phyloP scores from a whole-genome alignment of 2,888 invertebrate species.

The Minunthozetes semirufus region DNA sequence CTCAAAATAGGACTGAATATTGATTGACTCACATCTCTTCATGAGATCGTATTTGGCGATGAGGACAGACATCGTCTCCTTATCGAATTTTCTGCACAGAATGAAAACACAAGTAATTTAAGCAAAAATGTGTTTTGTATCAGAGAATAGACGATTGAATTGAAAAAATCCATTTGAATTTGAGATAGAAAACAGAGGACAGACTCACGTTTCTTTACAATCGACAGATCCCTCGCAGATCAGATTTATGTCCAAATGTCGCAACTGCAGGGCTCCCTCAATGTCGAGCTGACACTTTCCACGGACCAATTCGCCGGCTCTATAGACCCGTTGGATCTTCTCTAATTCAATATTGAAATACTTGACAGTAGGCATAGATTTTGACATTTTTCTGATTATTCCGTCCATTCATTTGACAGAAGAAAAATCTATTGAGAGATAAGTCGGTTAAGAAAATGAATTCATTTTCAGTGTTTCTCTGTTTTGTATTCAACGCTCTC shows the following conservation, averaged over 20 bases:
- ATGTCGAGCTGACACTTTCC: neutral
- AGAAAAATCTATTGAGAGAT: no score
- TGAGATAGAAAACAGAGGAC: neutral
- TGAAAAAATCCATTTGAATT: neutral
- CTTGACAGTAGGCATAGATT: slow-evolving; percentile 12
- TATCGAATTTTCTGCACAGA: neutral
- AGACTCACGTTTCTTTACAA: neutral
- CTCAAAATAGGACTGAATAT: no score
- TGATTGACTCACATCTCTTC: slow-evolving; percentile 5
- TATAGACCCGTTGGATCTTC: neutral
- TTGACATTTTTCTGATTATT: slow-evolving; percentile 2
- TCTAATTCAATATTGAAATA: slow-evolving; percentile 14
- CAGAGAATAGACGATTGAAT: neutral
- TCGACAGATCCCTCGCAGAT: slow-evolving; percentile 5
- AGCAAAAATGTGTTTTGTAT: neutral
- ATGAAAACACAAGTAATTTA: neutral
- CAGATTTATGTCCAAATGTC: slow-evolving; percentile 6
- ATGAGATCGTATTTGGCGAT: slow-evolving; percentile 12
- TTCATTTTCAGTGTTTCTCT: neutral
- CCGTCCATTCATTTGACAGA: neutral
- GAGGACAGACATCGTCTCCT: neutral
- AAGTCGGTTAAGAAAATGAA: neutral
- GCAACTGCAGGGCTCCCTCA: neutral
- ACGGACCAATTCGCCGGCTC: neutral
- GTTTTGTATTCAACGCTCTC: neutral